Percentiles rank a stretch among this genome's conserved stretches.
Conservation (phyloP, 2,888 invertebrate species). For the Caenorhabditis zanzibari region DNA sequence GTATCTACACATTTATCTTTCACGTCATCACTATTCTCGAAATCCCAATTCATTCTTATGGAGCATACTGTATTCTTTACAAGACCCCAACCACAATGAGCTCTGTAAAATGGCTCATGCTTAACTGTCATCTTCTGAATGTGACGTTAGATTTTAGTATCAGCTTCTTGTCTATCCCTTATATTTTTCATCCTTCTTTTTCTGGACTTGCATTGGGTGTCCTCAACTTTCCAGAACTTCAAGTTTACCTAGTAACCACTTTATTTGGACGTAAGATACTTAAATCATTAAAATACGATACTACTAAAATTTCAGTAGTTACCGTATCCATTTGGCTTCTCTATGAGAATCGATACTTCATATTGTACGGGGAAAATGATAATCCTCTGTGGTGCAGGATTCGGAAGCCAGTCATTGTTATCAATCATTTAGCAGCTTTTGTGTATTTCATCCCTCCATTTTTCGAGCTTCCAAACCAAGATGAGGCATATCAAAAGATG, state of each 20-base stretch:
- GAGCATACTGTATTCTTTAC: background rate
- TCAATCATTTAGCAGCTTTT: background rate
- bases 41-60: slow-evolving; percentile 4
- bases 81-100: background rate
- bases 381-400: background rate
- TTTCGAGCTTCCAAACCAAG: background rate
- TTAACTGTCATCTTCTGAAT: background rate
- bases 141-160: background rate
- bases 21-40: background rate
- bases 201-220: background rate
- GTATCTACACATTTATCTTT: background rate
- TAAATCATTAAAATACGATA: background rate
- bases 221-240: background rate
- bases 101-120: slow-evolving; percentile 4
- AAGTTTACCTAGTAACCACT: background rate
- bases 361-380: background rate
- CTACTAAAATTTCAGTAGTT: slow-evolving; percentile 3
- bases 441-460: background rate
- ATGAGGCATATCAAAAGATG: background rate
- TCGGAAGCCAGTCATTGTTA: background rate
- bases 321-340: background rate
- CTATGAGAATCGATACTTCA: background rate
- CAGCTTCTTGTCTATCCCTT: background rate
- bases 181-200: background rate
- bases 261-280: background rate